Base-by-base conservation (phyloP, 1,140 invertebrate genomes). In the Magallana gigas region DNA sequence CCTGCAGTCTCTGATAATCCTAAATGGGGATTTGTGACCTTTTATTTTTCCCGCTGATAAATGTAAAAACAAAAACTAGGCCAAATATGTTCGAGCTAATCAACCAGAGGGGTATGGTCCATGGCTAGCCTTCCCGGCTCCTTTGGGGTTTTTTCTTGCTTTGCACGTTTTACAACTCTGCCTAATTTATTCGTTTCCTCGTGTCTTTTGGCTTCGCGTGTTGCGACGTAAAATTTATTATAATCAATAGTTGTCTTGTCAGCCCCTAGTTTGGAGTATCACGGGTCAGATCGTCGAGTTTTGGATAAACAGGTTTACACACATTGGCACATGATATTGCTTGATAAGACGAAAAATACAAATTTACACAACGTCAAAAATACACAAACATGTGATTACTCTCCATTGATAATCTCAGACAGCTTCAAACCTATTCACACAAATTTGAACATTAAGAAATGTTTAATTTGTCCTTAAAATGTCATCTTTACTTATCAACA, bases 281-380 rank as follows among this genome's bases (percentile, higher is more conserved):
- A 29, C 23, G 57, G 87, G 87, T 88, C 84, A 88, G 82, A 83
- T 84, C 76, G 58, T 88, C 64, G 76, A 84, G 85, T 60, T 85
- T 85, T 83, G 58, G 71, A 29, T 84, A 82, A 88, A 88, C 82
- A 87, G 83, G 84, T 85, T 81, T 85, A 88, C 80, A 88, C 68
- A 84, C 57, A 85, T 88, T 82, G 71, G 71, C 83, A 89, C 84
- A 89, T 87, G 83, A 87, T 89, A 71, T 82, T 68, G 64, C 36
- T 71, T 85, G 85, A 87, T 87, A 89, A 86, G 83, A 23, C 60
- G 56, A 57, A 86, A 84, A 89, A 84, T 82, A 87, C 88, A 89
- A 89, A 89, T 89, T 87, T 89, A 89, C 88, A 89, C 81, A 87
- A 85, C 57, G 23, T 57, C 80, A 36, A 85, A 29, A 87, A 82